Conservation (phyloP, 2,797 vertebrate species). For the Trematomus bernacchii region DNA sequence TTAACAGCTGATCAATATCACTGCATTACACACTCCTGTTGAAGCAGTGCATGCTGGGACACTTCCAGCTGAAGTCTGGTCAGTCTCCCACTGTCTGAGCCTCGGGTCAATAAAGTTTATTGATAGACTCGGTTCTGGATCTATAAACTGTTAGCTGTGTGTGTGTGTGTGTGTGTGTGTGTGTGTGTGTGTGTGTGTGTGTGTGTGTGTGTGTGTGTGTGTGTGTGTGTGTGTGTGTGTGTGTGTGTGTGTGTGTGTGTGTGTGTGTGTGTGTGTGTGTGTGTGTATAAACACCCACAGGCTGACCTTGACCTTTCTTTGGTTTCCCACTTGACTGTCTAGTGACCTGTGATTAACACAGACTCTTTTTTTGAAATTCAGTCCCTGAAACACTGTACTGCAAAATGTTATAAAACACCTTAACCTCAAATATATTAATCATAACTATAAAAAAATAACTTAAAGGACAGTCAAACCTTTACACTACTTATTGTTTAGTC, state of each 20-base stretch:
- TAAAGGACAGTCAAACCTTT: too few species aligned
- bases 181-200: neutral
- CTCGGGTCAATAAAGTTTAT: constrained; percentile 57
- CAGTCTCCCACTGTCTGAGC: constrained; percentile 50
- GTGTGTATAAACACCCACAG: too few species aligned
- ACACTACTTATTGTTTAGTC: too few species aligned
- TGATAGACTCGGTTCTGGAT: constrained; percentile 33
- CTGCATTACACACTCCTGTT: neutral
- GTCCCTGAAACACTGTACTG: too few species aligned
- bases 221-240: neutral
- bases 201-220: neutral
- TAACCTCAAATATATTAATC: too few species aligned
- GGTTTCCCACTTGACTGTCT: neutral
- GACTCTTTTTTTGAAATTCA: too few species aligned
- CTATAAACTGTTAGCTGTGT: constrained; percentile 30
- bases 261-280: constrained; percentile 1
- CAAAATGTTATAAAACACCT: too few species aligned
- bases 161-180: constrained; percentile 4
- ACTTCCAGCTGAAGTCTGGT: constrained; percentile 36
- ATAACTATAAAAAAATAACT: too few species aligned
- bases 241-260: neutral
- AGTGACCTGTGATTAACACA: neutral
- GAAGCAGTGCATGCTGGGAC: constrained; percentile 52
- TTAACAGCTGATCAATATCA: constrained; percentile 27
- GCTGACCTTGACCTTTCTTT: constrained; percentile 22